Conservation (phyloP, 1,140 invertebrate species). For the Nasonia vitripennis region DNA sequence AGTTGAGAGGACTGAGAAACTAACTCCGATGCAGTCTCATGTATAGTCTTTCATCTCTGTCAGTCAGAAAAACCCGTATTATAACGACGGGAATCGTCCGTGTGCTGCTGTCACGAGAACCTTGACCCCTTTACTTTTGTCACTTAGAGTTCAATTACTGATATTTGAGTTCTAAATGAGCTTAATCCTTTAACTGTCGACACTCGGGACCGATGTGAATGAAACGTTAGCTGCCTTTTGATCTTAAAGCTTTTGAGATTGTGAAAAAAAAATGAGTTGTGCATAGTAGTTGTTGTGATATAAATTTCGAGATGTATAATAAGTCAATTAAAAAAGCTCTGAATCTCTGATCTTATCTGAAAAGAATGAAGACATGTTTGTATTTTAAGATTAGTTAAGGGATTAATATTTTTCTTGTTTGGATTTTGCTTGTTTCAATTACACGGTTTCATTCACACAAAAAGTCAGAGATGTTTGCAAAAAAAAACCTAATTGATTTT, state of each 20-base stretch:
- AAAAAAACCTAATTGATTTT: not conserved
- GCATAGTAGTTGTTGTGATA: too few relatives aligned
- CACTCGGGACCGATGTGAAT: not conserved
- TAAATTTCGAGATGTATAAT: too few relatives aligned
- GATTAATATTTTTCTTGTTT: constrained; percentile 34
- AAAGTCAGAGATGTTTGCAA: not conserved
- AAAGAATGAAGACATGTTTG: not conserved
- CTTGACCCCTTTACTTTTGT: not conserved
- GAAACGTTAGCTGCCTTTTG: not conserved
- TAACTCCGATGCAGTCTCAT: constrained; percentile 5
- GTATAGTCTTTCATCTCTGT: constrained; percentile 6
- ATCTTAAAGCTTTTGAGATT: too few relatives aligned
- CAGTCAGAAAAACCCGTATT: constrained; percentile 47
- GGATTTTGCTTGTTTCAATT: constrained; percentile 12
- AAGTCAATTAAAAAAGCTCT: not conserved
- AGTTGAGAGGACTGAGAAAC: constrained; percentile 8
- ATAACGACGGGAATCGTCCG: constrained; percentile 40
- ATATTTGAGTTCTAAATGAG: not conserved
- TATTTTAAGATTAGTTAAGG: constrained; percentile 23
- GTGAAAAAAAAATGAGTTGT: too few relatives aligned
- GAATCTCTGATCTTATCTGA: not conserved
- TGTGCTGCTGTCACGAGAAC: constrained; percentile 17
- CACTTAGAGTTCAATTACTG: constrained; percentile 3
- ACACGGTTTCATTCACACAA: constrained; percentile 3
- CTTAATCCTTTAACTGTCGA: constrained; percentile 38